phyloP scores from a whole-genome alignment of 2,113 vertebrate species.

The Phalacrocorax pelagicus region DNA sequence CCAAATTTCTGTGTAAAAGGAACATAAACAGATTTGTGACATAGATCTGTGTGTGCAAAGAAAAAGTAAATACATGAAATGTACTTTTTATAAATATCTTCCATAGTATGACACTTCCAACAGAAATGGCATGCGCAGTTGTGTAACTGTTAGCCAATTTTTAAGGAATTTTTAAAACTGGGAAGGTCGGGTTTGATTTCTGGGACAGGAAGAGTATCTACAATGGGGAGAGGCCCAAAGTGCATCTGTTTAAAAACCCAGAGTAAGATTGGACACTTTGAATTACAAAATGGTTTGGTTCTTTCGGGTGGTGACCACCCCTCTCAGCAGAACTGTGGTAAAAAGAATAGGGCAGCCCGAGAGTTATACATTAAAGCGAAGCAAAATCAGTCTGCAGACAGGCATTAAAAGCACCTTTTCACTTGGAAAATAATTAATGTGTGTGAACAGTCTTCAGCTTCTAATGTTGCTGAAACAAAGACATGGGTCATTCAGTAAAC shows the following conservation, averaged over 20 bases:
- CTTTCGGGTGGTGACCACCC: neutral
- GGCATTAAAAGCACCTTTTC: constrained; percentile 7
- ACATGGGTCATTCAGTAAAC: neutral
- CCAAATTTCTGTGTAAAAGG: neutral
- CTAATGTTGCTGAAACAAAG: neutral
- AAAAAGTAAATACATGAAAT: neutral
- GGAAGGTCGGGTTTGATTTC: neutral
- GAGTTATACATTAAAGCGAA: neutral
- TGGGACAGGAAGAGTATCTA: neutral
- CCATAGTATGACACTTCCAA: neutral
- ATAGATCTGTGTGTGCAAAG: neutral
- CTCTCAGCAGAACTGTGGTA: neutral
- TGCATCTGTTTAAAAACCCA: neutral
- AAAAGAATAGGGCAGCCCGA: neutral
- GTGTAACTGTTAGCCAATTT: neutral
- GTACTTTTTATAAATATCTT: neutral
- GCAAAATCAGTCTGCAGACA: neutral
- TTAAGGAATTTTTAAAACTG: neutral
- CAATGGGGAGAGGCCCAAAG: neutral
- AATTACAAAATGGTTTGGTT: neutral
- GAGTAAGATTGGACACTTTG: neutral
- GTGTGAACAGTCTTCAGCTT: neutral
- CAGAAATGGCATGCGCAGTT: neutral
- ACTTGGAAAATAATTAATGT: constrained; percentile 28
- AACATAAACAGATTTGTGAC: neutral